Evolutionary conservation across 2,888 invertebrate species (phyloP), one percentile per base, ranked within the genome.

Genomic region (Orthosia cruda): DNA sequence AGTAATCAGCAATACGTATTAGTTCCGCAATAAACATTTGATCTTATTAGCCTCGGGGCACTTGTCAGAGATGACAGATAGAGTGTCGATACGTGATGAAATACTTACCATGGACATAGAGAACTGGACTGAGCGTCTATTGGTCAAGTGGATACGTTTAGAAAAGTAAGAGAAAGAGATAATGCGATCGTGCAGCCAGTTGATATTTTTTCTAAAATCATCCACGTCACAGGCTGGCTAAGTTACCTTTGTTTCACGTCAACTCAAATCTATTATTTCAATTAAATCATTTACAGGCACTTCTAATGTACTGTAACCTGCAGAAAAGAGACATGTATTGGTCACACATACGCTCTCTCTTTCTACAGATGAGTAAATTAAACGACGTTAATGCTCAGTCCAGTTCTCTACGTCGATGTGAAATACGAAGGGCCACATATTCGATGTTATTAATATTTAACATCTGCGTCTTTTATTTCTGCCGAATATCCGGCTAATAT

Each of bases 391-490:
- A 20, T 45, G 15, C 61, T 61, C 61, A 61, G 45, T 61, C 45
- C 20, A 61, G 61, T 61, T 20, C 9, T 45, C 45, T 61, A 20
- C 9, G n/a, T 61, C 45, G 7, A 15, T 13, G 20, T 89, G 87
- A 89, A 91, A 89, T 84, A 82, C 69, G 74, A 58, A 78, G 74
- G 84, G 75, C 83, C 78, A 74, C 87, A 66, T 85, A 87, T 89
- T 91, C 89, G 87, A 86, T 84, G 86, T 88, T 91, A 91, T 92
- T 90, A 92, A 92, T 93, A 92, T 92, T 92, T 91, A 92, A 91
- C 89, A 91, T 91, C 90, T 91, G 90, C 82, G 88, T 73, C 89
- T 87, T 85, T 88, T 89, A 89, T 87, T 87, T 87, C 65, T n/a
- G 55, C 62, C 15, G 66, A 67, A 80, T 72, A 72, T 80, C 77